These are phyloP conservation scores for Kuschelorhynchus macadamiae DNA, from an alignment of 2,888 invertebrate genomes.

Conservation along the genomic window DNA sequence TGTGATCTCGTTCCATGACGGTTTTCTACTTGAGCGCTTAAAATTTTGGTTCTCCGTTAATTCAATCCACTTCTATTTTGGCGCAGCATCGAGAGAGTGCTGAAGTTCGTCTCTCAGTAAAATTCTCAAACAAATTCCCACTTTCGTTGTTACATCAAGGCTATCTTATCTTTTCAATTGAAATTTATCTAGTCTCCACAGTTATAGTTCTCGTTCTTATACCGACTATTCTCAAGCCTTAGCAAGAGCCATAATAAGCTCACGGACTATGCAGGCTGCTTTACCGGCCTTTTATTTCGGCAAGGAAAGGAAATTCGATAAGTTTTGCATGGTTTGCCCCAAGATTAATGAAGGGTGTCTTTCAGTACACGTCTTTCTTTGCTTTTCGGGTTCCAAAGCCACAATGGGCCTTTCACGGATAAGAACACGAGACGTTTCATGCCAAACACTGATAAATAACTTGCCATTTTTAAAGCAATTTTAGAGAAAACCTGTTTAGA, in stretches of 20 bases:
- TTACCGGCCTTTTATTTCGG: constrained; percentile 25
- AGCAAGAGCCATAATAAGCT: not conserved
- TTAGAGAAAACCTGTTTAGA: constrained; percentile 16
- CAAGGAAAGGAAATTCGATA: constrained; percentile 44
- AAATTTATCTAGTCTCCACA: no score
- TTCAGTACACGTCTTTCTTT: constrained; percentile 48
- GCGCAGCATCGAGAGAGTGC: no score
- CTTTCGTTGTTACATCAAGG: no score
- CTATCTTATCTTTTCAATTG: no score
- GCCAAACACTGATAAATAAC: constrained; percentile 33
- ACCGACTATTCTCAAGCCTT: no score
- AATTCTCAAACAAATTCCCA: no score
- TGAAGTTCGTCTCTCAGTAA: no score
- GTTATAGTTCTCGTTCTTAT: no score
- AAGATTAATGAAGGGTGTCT: constrained; percentile 49
- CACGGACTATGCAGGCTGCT: constrained; percentile 11
- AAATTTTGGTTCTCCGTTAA: no score
- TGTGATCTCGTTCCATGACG: no score
- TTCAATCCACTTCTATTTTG: no score
- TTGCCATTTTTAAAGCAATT: constrained; percentile 14
- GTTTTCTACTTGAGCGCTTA: no score
- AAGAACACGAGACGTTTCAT: constrained; percentile 29
- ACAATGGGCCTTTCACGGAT: constrained; percentile 42
- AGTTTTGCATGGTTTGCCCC: constrained; percentile 49
- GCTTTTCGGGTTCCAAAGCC: constrained; percentile 39